Conservation (phyloP, 2,113 vertebrate genomes). For the Edolisoma coerulescens region DNA sequence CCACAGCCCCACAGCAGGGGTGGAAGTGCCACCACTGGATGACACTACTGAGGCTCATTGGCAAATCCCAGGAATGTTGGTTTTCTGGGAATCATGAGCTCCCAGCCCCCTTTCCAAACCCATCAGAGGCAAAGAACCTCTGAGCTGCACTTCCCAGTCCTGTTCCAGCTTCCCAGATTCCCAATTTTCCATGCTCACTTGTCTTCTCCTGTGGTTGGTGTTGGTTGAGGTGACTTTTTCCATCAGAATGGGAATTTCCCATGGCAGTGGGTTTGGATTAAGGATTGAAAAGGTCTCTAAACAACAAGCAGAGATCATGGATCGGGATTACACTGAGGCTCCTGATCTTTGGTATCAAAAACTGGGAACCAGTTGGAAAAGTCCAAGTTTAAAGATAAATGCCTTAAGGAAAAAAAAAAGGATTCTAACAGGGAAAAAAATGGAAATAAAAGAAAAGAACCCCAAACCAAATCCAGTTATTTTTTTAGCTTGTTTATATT, state of each 20-base stretch:
- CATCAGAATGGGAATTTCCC: not conserved
- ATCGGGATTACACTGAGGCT: not conserved
- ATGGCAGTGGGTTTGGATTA: not conserved
- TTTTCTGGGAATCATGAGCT: not conserved
- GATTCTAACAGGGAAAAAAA: not conserved
- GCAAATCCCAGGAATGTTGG: not conserved
- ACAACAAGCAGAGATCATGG: not conserved
- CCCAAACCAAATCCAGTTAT: not conserved
- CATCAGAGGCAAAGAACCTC: not conserved
- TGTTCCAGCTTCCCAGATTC: not conserved
- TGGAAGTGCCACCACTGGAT: not conserved
- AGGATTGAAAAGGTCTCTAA: not conserved
- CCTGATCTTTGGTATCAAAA: not conserved
- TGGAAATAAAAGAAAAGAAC: not conserved
- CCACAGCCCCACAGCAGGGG: not conserved
- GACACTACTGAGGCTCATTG: not conserved
- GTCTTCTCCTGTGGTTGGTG: rapidly evolving
- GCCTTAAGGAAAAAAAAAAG: not conserved
- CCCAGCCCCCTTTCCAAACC: not conserved
- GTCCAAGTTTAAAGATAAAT: not conserved
- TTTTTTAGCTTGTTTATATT: not conserved
- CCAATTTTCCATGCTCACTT: not conserved
- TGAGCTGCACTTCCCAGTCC: not conserved
- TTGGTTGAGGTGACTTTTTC: not conserved
- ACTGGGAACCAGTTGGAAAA: not conserved